Conservation (phyloP, 2,113 vertebrate genomes). For the Myocastor coypus region DNA sequence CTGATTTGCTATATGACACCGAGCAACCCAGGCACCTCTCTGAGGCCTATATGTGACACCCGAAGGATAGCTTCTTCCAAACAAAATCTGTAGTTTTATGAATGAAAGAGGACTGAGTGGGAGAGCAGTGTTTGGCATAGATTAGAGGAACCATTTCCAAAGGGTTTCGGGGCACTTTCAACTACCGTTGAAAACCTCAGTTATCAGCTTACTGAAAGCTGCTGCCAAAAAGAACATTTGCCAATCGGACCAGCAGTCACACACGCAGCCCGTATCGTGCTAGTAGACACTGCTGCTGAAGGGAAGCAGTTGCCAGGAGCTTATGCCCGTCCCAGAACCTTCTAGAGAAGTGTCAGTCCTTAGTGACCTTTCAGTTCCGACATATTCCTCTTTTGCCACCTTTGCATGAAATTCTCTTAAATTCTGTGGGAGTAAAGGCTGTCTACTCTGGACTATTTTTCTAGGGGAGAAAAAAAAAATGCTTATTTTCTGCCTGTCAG, state of each 20-base stretch:
- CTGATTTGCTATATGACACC: neutral
- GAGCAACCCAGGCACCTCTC: neutral
- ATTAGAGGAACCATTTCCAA: neutral
- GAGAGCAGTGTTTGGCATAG: neutral
- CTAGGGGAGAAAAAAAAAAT: neutral
- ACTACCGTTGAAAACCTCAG: neutral
- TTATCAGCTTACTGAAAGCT: neutral
- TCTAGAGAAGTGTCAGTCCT: neutral
- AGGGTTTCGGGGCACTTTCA: neutral
- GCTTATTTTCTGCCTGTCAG: neutral
- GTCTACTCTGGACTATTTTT: neutral
- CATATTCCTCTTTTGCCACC: neutral
- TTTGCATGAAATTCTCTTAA: neutral
- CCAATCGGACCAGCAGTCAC: neutral
- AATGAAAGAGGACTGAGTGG: neutral
- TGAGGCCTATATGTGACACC: neutral
- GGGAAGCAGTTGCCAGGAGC: neutral
- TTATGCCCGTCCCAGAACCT: neutral
- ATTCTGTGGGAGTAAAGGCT: neutral
- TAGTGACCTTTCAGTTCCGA: neutral
- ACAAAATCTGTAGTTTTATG: neutral
- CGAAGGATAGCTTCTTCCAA: neutral
- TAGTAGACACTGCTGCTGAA: neutral
- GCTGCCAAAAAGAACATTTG: neutral
- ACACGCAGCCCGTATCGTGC: neutral